Evolutionary conservation across 2,888 invertebrate genomes (phyloP).

Genomic region (Glyphotaelius pellucidus): DNA sequence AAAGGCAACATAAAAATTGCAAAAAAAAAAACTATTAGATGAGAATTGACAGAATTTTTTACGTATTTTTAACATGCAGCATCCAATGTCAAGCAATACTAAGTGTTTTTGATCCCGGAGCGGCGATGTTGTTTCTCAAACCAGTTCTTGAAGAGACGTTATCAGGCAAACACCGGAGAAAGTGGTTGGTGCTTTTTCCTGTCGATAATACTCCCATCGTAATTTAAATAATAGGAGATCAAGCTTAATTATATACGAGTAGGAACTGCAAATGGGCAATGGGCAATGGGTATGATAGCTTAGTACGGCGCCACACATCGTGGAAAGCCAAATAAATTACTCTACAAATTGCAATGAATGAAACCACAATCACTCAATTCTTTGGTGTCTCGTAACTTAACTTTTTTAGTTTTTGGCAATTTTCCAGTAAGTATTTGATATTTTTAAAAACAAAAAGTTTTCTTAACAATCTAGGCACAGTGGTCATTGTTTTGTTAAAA

Average conservation of each 20-base stretch:
- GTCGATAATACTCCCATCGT: constrained; percentile 10
- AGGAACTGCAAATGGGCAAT: neutral
- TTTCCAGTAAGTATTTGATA: too few relatives aligned
- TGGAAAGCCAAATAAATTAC: neutral
- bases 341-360: neutral
- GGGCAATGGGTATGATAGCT: neutral
- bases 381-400: neutral
- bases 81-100: neutral
- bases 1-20: neutral
- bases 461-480: neutral
- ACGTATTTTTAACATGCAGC: neutral
- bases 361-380: neutral
- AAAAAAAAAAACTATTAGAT: neutral
- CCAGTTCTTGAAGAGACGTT: constrained; percentile 22
- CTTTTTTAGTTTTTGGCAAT: neutral
- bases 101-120: neutral
- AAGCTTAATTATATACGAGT: neutral
- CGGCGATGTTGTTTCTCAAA: constrained; percentile 2
- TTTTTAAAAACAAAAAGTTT: too few relatives aligned
- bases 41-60: neutral
- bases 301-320: neutral
- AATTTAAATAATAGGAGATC: constrained; percentile 13
- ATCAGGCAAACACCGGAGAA: constrained; percentile 24
- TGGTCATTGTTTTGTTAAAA: neutral
- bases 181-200: constrained; percentile 37